These are phyloP conservation scores for Danio jaintianensis DNA, from an alignment of 2,797 vertebrate species.

Conservation along the genomic window DNA sequence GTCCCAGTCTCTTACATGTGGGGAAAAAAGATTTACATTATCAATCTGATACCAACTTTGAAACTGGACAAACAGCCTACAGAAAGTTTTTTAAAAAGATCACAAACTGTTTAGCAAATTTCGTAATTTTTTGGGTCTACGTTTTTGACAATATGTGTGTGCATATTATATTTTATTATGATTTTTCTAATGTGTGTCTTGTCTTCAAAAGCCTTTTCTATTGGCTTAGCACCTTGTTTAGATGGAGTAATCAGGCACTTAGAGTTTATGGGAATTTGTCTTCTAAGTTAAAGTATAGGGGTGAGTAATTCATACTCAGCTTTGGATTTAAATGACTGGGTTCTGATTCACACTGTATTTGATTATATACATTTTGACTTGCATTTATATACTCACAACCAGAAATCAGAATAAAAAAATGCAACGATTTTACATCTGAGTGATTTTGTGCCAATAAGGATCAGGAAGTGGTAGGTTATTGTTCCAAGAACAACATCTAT, in stretches of 20 bases:
- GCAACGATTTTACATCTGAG: slow-evolving; percentile 42
- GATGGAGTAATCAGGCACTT: background rate
- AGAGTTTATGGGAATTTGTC: background rate
- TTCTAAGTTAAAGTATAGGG: background rate
- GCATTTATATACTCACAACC: slow-evolving; percentile 54
- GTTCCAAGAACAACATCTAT: background rate
- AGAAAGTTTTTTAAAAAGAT: background rate
- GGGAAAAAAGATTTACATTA: slow-evolving; percentile 40
- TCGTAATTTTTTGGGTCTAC: background rate
- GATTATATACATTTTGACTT: slow-evolving; percentile 56
- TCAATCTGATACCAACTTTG: slow-evolving; percentile 25
- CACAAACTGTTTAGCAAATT: background rate
- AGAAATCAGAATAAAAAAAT: slow-evolving; percentile 25
- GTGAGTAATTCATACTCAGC: background rate
- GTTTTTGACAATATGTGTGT: slow-evolving; percentile 14
- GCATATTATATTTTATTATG: slow-evolving; percentile 36
- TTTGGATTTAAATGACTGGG: slow-evolving; percentile 60
- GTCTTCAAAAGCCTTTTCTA: slow-evolving; percentile 38
- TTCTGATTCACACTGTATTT: slow-evolving; percentile 66
- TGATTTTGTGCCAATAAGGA: slow-evolving; percentile 39
- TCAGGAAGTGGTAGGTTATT: background rate
- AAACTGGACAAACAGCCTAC: slow-evolving; percentile 15
- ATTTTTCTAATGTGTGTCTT: slow-evolving; percentile 33
- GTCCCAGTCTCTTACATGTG: slow-evolving; percentile 53
- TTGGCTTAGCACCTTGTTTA: slow-evolving; percentile 18